These are phyloP conservation scores for Lerema accius DNA, from an alignment of 1,140 invertebrate genomes.

Conservation along the genomic window DNA sequence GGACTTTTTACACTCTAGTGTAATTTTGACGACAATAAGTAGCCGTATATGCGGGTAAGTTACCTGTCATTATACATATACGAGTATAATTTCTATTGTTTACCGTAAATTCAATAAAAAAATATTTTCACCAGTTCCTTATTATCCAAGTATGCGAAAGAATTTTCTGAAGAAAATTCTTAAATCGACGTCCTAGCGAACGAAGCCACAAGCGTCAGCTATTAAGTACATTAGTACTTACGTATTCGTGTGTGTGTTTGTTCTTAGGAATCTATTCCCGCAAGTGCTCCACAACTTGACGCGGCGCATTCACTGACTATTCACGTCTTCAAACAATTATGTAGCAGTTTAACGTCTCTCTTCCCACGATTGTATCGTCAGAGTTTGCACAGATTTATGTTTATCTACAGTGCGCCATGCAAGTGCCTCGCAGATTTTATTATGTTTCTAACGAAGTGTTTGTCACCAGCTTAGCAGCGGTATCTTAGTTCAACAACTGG, in stretches of 20 bases:
- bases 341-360: conserved; percentile 62
- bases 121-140: too few species aligned
- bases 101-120: too few species aligned
- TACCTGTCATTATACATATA: too few species aligned
- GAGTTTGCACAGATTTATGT: conserved; percentile 61
- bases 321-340: conserved; percentile 70
- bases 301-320: conserved; percentile 57
- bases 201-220: not conserved
- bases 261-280: conserved; percentile 40
- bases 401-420: conserved; percentile 46
- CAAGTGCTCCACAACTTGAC: conserved; percentile 45
- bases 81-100: too few species aligned
- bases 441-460: conserved; percentile 34
- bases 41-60: too few species aligned
- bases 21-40: too few species aligned
- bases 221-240: not conserved
- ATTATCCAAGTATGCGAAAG: too few species aligned
- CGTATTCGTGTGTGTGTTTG: conserved; percentile 5
- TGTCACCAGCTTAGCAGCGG: conserved; percentile 3
- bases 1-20: too few species aligned
- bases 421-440: conserved; percentile 41
- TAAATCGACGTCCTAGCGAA: too few species aligned
- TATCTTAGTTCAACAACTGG: not conserved
- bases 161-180: too few species aligned
- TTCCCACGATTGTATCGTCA: conserved; percentile 74